A percentile compares a stretch with the other conserved stretches of the same genome.
These are phyloP conservation scores for Hemichromis elongatus DNA, from an alignment of 2,113 vertebrate species.

Conservation along the genomic window DNA sequence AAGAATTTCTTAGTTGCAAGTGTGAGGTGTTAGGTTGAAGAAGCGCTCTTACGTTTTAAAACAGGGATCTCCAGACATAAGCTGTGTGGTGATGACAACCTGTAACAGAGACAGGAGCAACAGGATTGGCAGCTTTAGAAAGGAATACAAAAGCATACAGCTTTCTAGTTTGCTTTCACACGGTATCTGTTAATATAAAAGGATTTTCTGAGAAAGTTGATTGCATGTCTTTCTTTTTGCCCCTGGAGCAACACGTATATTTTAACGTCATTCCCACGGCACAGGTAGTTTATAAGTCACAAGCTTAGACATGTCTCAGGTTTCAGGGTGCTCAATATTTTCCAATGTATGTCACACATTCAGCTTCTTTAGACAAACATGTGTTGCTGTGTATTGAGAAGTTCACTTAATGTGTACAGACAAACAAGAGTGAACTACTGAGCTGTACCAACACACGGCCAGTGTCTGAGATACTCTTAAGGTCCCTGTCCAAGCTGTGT, in stretches of 20 bases:
- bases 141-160: not conserved
- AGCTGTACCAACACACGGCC: not conserved
- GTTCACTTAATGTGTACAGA: not conserved
- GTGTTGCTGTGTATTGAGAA: not conserved
- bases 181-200: not conserved
- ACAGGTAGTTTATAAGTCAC: not conserved
- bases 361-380: not conserved
- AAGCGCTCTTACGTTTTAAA: conserved; percentile 89
- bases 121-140: not conserved
- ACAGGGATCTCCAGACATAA: conserved; percentile 96
- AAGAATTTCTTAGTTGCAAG: not conserved
- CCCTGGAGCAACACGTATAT: not conserved
- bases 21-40: not conserved
- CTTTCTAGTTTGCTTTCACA: not conserved
- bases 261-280: not conserved
- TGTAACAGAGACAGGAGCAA: conserved; percentile 55
- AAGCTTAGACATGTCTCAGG: conserved; percentile 21
- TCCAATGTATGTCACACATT: not conserved
- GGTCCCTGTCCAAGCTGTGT: not conserved
- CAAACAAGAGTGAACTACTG: not conserved
- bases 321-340: not conserved
- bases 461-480: not conserved
- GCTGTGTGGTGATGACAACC: conserved; percentile 92
- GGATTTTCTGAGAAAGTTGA: not conserved
- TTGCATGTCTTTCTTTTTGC: not conserved